Percentiles rank a stretch among this genome's conserved stretches.
Conservation (phyloP, 1,140 invertebrate species). For the Nasonia giraulti region DNA sequence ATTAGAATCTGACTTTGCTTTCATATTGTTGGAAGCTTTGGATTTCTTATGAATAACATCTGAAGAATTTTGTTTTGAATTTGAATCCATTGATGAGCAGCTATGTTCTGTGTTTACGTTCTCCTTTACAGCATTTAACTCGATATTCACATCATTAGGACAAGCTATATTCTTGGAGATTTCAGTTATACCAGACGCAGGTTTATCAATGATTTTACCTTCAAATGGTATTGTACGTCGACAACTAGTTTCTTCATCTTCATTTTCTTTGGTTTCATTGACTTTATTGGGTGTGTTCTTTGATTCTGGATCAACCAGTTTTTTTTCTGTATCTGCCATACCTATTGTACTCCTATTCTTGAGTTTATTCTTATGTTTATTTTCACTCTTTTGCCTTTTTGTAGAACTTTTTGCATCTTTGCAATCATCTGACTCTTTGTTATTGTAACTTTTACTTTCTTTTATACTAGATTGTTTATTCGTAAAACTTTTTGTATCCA, state of each 20-base stretch:
- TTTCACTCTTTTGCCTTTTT: background rate
- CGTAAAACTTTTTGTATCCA: background rate
- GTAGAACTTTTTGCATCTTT: background rate
- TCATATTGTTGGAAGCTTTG: background rate
- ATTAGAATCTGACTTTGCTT: background rate
- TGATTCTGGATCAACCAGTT: slow-evolving; percentile 4
- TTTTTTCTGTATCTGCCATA: background rate
- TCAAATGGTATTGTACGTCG: slow-evolving; percentile 38
- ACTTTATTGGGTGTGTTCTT: background rate
- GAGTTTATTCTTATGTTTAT: background rate
- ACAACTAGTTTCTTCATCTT: slow-evolving; percentile 23
- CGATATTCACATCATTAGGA: background rate
- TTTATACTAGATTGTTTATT: background rate
- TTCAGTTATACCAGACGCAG: background rate
- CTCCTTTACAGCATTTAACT: background rate
- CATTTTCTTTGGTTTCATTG: slow-evolving; percentile 45
- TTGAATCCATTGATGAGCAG: background rate
- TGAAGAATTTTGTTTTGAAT: slow-evolving; percentile 7
- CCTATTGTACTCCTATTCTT: background rate
- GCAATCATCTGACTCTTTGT: background rate
- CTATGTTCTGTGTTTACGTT: background rate
- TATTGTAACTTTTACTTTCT: background rate
- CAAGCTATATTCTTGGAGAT: background rate
- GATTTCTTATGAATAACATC: background rate
- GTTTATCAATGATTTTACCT: slow-evolving; percentile 14